Evolutionary conservation across 1,140 invertebrate species (phyloP).

Genomic region (Listronotus oregonensis): DNA sequence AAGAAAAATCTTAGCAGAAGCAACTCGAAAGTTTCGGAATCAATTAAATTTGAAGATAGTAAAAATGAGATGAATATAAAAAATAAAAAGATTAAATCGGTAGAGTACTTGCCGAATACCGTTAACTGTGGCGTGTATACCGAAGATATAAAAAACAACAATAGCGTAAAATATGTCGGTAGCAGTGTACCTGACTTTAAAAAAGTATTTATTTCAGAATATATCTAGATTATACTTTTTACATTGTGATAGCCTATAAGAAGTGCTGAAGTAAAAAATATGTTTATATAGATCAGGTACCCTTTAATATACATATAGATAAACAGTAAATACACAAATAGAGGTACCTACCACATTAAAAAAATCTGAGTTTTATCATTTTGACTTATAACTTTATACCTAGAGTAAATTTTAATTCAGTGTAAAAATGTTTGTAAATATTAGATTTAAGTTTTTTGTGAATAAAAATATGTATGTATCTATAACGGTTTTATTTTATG

Average conservation of each 20-base stretch:
- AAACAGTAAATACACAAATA: no score
- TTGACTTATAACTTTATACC: no score
- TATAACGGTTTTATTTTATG: no score
- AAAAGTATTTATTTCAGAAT: slow-evolving; percentile 62
- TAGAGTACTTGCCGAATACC: slow-evolving; percentile 43
- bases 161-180: slow-evolving; percentile 53
- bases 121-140: slow-evolving; percentile 35
- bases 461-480: no score
- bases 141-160: slow-evolving; percentile 38
- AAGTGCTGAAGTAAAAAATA: no score
- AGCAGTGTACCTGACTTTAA: slow-evolving; percentile 63
- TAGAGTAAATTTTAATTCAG: no score
- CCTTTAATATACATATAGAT: no score
- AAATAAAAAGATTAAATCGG: slow-evolving; percentile 43
- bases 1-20: slow-evolving; percentile 38
- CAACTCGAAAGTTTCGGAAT: slow-evolving; percentile 39
- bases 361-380: no score
- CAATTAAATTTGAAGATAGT: slow-evolving; percentile 29
- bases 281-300: no score
- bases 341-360: no score
- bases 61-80: slow-evolving; percentile 18
- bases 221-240: slow-evolving; percentile 51
- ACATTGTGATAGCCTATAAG: neutral
- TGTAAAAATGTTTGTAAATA: no score
- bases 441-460: no score